Evolutionary conservation across 2,113 vertebrate genomes (phyloP).

Genomic region (Cyphomyrus discorhynchus): DNA sequence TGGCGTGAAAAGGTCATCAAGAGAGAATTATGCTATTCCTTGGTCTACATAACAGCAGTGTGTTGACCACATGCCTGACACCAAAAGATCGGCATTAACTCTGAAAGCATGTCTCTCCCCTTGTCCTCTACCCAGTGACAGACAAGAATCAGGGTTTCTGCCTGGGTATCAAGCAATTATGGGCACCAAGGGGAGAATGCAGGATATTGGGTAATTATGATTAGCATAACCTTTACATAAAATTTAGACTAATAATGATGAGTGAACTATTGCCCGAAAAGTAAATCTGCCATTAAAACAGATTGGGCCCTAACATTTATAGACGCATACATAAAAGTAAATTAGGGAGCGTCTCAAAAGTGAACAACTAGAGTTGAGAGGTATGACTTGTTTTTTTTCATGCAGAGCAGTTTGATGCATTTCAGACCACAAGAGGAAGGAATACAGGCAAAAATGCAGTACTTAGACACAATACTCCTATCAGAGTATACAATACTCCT

Average conservation of each 20-base stretch:
- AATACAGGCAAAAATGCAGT: not conserved
- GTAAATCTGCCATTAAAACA: conserved; percentile 2
- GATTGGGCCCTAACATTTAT: conserved; percentile 3
- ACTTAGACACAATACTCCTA: not conserved
- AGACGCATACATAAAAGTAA: not conserved
- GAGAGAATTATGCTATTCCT: not conserved
- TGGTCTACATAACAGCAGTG: not conserved
- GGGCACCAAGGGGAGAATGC: not conserved
- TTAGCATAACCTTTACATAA: conserved; percentile 2
- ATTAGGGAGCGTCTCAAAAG: not conserved
- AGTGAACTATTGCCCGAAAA: not conserved
- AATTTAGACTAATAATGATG: conserved; percentile 1
- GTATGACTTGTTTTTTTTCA: not conserved
- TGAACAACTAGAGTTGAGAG: not conserved
- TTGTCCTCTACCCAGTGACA: not conserved
- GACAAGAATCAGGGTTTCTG: not conserved
- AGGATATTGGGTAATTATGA: not conserved
- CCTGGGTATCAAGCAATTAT: not conserved
- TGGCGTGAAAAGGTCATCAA: conserved; percentile 17
- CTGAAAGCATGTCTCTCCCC: not conserved
- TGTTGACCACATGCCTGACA: not conserved
- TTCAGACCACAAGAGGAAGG: not conserved
- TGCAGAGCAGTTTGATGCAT: not conserved
- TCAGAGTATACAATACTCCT: not conserved
- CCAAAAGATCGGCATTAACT: not conserved